A percentile compares a stretch with the other conserved stretches of the same genome.
Conservation (phyloP, 2,888 invertebrate species). For the Panzeria rudis region DNA sequence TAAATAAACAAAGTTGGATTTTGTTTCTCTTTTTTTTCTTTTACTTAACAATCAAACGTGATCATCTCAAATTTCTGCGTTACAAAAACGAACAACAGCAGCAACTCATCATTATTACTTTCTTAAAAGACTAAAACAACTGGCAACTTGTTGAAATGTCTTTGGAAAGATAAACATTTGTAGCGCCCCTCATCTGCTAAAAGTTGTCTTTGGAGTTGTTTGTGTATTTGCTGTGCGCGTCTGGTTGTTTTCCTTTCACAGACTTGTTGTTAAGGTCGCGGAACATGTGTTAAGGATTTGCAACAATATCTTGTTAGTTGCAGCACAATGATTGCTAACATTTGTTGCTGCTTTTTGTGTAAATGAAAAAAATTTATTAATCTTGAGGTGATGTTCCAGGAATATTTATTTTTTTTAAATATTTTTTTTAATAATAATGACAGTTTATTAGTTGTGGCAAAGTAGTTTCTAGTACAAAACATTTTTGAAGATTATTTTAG, state of each 20-base stretch:
- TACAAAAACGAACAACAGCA: slow-evolving; percentile 1
- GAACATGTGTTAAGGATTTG: slow-evolving; percentile 65
- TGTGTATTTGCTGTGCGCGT: no score
- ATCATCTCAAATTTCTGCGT: slow-evolving; percentile 59
- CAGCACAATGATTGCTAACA: slow-evolving; percentile 51
- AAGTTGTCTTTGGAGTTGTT: neutral
- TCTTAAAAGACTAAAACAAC: neutral
- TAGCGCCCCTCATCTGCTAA: slow-evolving; percentile 44
- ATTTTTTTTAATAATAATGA: no score
- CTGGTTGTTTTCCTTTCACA: slow-evolving; percentile 49
- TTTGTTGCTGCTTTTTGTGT: no score
- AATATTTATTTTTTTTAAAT: no score
- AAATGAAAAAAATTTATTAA: no score
- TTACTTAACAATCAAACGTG: slow-evolving; percentile 34
- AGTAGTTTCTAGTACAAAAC: no score
- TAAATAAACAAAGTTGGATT: slow-evolving; percentile 54
- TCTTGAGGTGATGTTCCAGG: no score
- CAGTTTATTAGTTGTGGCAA: no score
- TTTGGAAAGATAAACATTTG: slow-evolving; percentile 42
- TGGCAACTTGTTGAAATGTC: slow-evolving; percentile 47
- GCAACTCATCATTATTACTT: slow-evolving; percentile 1
- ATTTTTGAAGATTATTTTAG: no score
- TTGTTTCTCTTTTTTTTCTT: neutral
- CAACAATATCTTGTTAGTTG: neutral
- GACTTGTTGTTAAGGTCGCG: slow-evolving; percentile 7